Evolutionary conservation across 2,113 vertebrate species (phyloP).

Genomic region (Hemibagrus wyckioides): DNA sequence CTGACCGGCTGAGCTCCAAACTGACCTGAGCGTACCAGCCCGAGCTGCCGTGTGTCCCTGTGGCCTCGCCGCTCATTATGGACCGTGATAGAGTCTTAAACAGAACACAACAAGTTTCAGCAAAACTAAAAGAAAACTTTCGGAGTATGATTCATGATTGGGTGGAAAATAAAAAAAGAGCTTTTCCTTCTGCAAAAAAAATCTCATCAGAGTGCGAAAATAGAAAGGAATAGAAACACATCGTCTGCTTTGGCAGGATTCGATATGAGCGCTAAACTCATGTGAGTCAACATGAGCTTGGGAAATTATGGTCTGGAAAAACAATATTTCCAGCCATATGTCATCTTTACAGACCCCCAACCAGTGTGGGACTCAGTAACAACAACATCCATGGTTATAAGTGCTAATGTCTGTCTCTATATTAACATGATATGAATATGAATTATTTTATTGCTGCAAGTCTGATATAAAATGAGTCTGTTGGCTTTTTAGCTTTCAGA

Average conservation of each 20-base stretch:
- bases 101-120: neutral
- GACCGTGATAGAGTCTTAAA: neutral
- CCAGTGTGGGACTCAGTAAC: neutral
- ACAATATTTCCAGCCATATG: conserved; percentile 10
- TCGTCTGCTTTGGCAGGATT: conserved; percentile 1
- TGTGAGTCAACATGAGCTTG: neutral
- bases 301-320: conserved; percentile 6
- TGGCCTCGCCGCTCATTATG: conserved; percentile 52
- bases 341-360: neutral
- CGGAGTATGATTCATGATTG: neutral
- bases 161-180: too few species aligned
- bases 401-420: neutral
- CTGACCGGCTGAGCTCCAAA: conserved; percentile 49
- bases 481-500: too few species aligned
- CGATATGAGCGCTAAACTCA: neutral
- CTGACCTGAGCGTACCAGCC: conserved; percentile 37
- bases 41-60: conserved; percentile 44
- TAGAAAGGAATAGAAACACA: neutral
- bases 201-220: conserved; percentile 14
- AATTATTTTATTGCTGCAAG: too few species aligned
- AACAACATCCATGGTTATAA: too few species aligned
- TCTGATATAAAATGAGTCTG: too few species aligned
- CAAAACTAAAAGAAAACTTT: neutral
- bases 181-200: neutral
- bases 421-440: neutral